Evolutionary conservation across 2,797 vertebrate genomes (phyloP).

Genomic region (Karalla daura): DNA sequence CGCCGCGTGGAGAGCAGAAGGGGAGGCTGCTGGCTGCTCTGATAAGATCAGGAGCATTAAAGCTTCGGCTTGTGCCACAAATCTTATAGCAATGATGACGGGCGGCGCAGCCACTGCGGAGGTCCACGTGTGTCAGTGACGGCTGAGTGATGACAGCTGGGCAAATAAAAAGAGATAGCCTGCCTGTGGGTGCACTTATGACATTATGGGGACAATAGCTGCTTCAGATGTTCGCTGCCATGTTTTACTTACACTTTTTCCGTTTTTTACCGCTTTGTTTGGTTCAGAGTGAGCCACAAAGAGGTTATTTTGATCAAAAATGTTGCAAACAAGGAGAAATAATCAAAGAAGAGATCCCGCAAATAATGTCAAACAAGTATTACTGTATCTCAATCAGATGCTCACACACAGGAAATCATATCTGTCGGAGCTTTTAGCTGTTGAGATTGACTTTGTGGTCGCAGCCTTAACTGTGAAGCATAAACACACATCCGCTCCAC

Average conservation of each 20-base stretch:
- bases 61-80: not conserved
- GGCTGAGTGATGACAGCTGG: not conserved
- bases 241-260: too few relatives aligned
- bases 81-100: not conserved
- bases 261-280: too few relatives aligned
- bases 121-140: not conserved
- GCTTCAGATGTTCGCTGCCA: too few relatives aligned
- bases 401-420: not conserved
- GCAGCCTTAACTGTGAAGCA: not conserved
- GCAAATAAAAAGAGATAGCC: too few relatives aligned
- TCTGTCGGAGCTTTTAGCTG: not conserved
- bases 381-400: too few relatives aligned
- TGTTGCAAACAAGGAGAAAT: too few relatives aligned
- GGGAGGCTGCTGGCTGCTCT: constrained; percentile 6
- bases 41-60: constrained; percentile 15
- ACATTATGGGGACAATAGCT: too few relatives aligned
- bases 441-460: not conserved
- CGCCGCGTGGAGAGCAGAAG: not conserved
- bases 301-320: too few relatives aligned
- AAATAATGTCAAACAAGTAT: too few relatives aligned
- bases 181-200: not conserved
- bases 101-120: not conserved
- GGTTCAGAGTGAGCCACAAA: too few relatives aligned
- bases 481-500: not conserved
- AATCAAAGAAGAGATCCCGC: too few relatives aligned